Percentiles rank a stretch among this genome's conserved stretches.
Conservation (phyloP, 2,797 vertebrate species). For the Vireo griseus region DNA sequence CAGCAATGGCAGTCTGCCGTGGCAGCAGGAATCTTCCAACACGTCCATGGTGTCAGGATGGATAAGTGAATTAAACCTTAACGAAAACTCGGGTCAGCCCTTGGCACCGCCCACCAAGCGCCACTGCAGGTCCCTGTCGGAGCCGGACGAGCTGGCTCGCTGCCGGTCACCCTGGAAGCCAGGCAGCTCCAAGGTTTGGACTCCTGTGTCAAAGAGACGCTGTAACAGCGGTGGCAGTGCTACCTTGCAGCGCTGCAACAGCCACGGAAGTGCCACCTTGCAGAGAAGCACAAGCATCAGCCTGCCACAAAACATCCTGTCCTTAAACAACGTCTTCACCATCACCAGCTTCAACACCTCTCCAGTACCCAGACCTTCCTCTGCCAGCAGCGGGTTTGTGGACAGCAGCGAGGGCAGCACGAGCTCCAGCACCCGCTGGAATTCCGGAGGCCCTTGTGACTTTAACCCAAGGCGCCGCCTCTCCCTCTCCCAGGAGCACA, state of each 20-base stretch:
- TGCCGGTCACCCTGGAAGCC: constrained; percentile 77
- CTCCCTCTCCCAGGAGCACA: constrained; percentile 79
- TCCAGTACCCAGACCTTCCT: constrained; percentile 70
- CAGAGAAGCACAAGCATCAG: constrained; percentile 68
- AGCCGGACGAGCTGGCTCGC: constrained; percentile 76
- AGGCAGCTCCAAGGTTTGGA: constrained; percentile 77
- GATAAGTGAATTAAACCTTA: constrained; percentile 68
- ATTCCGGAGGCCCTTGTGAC: constrained; percentile 51
- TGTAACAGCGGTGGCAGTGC: constrained; percentile 75
- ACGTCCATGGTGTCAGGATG: constrained; percentile 53
- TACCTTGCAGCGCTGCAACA: constrained; percentile 72
- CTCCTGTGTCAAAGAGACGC: constrained; percentile 76
- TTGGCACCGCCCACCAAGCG: constrained; percentile 76
- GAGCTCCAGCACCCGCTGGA: constrained; percentile 58
- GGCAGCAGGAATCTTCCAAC: constrained; percentile 61
- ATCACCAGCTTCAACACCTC: constrained; percentile 64
- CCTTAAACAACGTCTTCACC: constrained; percentile 47
- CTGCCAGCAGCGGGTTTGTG: constrained; percentile 74
- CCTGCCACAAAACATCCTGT: constrained; percentile 56
- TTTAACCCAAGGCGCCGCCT: constrained; percentile 72
- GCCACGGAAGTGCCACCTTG: constrained; percentile 60
- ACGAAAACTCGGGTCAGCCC: constrained; percentile 64
- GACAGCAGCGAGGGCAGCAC: constrained; percentile 73
- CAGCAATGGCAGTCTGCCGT: constrained; percentile 50
- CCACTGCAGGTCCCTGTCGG: constrained; percentile 78